These are phyloP conservation scores for Leiothrix lutea DNA, from an alignment of 2,113 vertebrate species.

Conservation along the genomic window DNA sequence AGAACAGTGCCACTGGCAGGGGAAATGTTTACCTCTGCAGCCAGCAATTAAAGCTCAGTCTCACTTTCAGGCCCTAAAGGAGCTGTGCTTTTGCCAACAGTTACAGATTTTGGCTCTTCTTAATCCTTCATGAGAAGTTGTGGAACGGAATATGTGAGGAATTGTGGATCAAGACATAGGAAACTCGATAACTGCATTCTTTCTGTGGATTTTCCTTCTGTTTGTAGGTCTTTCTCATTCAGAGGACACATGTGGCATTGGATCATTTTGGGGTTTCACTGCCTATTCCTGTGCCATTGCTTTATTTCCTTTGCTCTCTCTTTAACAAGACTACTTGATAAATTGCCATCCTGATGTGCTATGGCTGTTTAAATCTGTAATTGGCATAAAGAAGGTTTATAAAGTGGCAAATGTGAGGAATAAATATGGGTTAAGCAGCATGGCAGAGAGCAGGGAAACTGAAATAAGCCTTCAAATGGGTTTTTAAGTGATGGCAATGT, in stretches of 20 bases:
- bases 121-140: neutral
- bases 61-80: conserved; percentile 23
- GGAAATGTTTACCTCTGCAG: conserved; percentile 4
- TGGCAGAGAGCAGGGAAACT: neutral
- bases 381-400: neutral
- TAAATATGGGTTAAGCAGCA: neutral
- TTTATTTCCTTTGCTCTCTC: neutral
- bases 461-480: neutral
- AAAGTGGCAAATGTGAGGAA: neutral
- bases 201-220: neutral
- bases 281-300: neutral
- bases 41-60: conserved; percentile 12
- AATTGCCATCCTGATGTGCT: neutral
- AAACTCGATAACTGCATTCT: neutral
- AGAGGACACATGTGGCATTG: neutral
- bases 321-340: neutral
- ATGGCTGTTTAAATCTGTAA: neutral
- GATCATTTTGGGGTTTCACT: neutral
- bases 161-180: neutral
- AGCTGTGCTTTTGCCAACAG: neutral
- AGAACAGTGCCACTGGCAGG: neutral
- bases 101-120: neutral
- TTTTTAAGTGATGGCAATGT: neutral
- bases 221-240: neutral
- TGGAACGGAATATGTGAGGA: neutral